Evolutionary conservation across 1,140 invertebrate genomes (phyloP).

Genomic region (Panagrolaimus sp.): DNA sequence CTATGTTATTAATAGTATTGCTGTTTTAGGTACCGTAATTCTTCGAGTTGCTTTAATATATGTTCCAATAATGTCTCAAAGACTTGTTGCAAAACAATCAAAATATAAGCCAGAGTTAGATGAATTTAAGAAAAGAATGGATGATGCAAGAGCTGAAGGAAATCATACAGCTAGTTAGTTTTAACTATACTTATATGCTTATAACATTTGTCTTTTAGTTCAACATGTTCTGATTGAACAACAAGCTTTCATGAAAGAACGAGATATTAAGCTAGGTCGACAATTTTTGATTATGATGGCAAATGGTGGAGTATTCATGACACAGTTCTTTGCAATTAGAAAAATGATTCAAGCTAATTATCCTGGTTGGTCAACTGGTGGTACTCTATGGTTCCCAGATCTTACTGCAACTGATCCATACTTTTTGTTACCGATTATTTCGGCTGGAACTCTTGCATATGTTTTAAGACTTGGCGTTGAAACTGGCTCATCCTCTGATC

Average conservation of each 20-base stretch:
- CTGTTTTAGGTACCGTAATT: constrained; percentile 42
- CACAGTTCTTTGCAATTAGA: constrained; percentile 56
- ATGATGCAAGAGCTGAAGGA: constrained; percentile 43
- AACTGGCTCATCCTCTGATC: constrained; percentile 31
- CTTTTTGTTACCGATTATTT: constrained; percentile 78
- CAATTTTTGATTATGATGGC: constrained; percentile 44
- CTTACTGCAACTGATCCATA: constrained; percentile 81
- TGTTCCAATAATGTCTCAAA: constrained; percentile 51
- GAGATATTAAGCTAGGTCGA: constrained; percentile 43
- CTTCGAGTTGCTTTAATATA: constrained; percentile 43
- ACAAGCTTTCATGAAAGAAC: constrained; percentile 42
- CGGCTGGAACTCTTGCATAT: constrained; percentile 70
- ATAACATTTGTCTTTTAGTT: no score
- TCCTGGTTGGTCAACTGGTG: constrained; percentile 67
- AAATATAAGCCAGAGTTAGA: constrained; percentile 39
- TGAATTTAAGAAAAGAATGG: constrained; percentile 41
- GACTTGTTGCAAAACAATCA: constrained; percentile 41
- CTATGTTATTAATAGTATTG: neutral
- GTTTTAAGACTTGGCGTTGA: constrained; percentile 68
- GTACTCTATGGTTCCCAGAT: constrained; percentile 84
- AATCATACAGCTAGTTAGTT: constrained; percentile 45
- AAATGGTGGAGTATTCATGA: constrained; percentile 50
- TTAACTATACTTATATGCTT: no score
- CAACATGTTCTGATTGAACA: constrained; percentile 55
- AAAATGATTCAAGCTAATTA: constrained; percentile 41